These are phyloP conservation scores for Atta texana DNA, from an alignment of 1,140 invertebrate genomes.

Conservation along the genomic window DNA sequence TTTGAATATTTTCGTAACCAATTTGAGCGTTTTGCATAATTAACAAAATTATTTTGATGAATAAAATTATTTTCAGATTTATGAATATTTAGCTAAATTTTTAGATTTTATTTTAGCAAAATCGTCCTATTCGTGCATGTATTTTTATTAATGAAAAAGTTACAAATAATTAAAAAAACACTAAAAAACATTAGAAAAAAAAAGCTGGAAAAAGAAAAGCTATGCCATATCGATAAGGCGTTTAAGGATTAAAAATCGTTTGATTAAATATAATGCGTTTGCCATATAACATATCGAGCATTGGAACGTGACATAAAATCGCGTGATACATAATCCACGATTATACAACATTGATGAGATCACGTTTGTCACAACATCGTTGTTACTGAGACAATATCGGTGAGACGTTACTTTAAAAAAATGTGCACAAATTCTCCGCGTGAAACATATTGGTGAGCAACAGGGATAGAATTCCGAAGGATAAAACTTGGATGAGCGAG, in stretches of 20 bases:
- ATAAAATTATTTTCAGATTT: too few relatives aligned
- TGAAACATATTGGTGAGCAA: not conserved
- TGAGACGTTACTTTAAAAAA: conserved; percentile 4
- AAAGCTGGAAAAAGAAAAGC: too few relatives aligned
- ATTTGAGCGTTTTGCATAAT: too few relatives aligned
- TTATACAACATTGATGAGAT: not conserved
- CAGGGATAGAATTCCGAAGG: not conserved
- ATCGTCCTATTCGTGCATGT: too few relatives aligned
- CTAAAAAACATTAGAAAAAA: too few relatives aligned
- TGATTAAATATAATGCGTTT: not conserved
- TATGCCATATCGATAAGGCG: too few relatives aligned
- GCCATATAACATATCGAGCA: not conserved
- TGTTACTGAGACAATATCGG: not conserved
- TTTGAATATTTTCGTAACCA: too few relatives aligned
- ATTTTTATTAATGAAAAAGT: too few relatives aligned
- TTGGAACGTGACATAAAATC: not conserved
- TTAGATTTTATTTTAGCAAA: too few relatives aligned
- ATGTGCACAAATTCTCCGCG: conserved; percentile 20
- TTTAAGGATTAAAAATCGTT: not conserved
- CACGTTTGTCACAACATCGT: not conserved
- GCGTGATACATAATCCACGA: not conserved
- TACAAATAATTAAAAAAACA: too few relatives aligned
- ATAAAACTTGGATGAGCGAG: conserved; percentile 31
- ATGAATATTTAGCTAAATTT: too few relatives aligned
- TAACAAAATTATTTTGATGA: too few relatives aligned